phyloP scores from a whole-genome alignment of 2,888 invertebrate genomes.

The Dromius quadrimaculatus region DNA sequence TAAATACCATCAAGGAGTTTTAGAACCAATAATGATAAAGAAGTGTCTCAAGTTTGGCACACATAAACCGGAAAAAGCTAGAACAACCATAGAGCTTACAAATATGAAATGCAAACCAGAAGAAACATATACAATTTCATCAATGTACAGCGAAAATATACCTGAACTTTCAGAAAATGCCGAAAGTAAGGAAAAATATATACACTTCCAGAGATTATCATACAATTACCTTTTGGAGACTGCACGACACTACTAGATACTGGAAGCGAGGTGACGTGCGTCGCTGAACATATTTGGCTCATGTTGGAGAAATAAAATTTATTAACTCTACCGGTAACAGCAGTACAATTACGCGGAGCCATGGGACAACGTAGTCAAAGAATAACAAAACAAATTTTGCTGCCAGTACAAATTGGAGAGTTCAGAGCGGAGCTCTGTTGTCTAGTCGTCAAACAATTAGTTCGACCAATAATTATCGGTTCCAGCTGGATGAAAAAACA shows the following conservation, averaged over 20 bases:
- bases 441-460: conserved; percentile 53
- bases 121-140: too few species aligned
- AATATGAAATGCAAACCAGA: too few species aligned
- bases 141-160: too few species aligned
- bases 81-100: too few species aligned
- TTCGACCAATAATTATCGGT: conserved; percentile 54
- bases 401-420: conserved; percentile 26
- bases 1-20: too few species aligned
- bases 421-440: conserved; percentile 33
- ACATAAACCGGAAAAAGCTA: too few species aligned
- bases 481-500: conserved; percentile 47
- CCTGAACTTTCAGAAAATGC: too few species aligned
- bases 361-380: conserved; percentile 49
- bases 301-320: background rate
- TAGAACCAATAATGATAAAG: too few species aligned
- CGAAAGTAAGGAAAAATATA: too few species aligned
- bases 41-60: too few species aligned
- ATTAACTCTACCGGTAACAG: conserved; percentile 52
- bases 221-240: background rate
- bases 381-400: conserved; percentile 47
- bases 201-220: background rate
- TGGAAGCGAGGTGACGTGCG: too few species aligned
- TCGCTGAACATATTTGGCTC: conserved; percentile 38
- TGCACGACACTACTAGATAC: conserved; percentile 47
- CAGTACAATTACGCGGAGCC: conserved; percentile 47